Conservation (phyloP, 2,113 vertebrate genomes). For the Emydocephalus ijimae region DNA sequence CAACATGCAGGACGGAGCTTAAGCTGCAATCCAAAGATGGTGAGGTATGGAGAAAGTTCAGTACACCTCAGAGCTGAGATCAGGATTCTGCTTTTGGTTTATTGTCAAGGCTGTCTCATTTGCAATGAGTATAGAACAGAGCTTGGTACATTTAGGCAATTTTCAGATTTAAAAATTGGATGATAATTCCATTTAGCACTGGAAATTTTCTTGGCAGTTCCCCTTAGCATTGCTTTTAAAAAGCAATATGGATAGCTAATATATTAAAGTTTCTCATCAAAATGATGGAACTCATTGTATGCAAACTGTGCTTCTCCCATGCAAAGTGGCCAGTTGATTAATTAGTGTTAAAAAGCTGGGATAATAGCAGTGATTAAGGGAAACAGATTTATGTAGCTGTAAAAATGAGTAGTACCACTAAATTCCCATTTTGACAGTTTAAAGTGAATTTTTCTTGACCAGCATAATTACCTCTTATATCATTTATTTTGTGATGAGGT, state of each 20-base stretch:
- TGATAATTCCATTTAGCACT: background rate
- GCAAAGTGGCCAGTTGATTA: constrained; percentile 35
- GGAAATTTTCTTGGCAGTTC: background rate
- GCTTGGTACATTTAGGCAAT: background rate
- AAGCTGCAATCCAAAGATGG: constrained; percentile 96
- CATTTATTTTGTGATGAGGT: constrained; percentile 51
- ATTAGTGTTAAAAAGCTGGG: constrained; percentile 53
- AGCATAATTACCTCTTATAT: constrained; percentile 51
- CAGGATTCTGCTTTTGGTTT: background rate
- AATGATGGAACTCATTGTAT: background rate
- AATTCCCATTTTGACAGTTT: constrained; percentile 56
- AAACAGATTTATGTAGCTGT: constrained; percentile 48
- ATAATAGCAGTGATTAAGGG: constrained; percentile 51
- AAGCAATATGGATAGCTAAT: background rate
- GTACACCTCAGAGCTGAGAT: background rate
- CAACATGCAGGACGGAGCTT: constrained; percentile 92
- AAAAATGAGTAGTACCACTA: constrained; percentile 45
- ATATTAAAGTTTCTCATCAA: constrained; percentile 3
- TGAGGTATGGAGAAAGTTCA: constrained; percentile 72
- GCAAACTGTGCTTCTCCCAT: constrained; percentile 29
- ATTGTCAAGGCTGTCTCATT: background rate
- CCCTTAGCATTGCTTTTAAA: background rate
- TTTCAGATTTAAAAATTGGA: background rate
- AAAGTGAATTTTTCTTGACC: constrained; percentile 56
- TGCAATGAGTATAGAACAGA: background rate